Evolutionary conservation across 2,113 vertebrate genomes (phyloP).

Genomic region (Charina bottae): DNA sequence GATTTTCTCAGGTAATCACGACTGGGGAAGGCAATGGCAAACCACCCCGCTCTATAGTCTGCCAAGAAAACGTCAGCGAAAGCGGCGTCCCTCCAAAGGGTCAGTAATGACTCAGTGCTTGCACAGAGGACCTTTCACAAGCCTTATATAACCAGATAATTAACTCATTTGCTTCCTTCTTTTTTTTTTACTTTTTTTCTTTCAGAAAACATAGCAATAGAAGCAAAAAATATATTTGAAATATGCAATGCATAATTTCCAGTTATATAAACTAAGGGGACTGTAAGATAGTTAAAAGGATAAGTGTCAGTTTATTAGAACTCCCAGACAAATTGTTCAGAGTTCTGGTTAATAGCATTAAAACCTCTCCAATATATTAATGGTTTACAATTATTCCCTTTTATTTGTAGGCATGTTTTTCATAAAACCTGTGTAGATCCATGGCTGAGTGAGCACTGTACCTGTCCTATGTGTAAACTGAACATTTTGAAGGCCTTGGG

Average conservation of each 20-base stretch:
- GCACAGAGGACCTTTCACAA: no score
- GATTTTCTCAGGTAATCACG: no score
- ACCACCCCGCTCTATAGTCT: no score
- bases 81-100: no score
- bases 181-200: neutral
- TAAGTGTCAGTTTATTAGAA: neutral
- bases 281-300: neutral
- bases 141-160: neutral
- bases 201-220: neutral
- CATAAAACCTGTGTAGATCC: slow-evolving; percentile 98
- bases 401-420: slow-evolving; percentile 89
- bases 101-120: no score
- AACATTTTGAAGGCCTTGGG: slow-evolving; percentile 98
- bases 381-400: neutral
- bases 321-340: neutral
- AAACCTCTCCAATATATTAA: neutral
- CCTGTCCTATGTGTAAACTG: slow-evolving; percentile 98
- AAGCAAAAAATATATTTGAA: neutral
- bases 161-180: neutral
- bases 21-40: no score
- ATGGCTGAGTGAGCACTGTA: slow-evolving; percentile 97
- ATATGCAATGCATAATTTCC: neutral
- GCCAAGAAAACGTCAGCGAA: no score
- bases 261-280: neutral
- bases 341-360: neutral